Conservation (phyloP, 2,113 vertebrate genomes). For the Triplophysa dalaica region DNA sequence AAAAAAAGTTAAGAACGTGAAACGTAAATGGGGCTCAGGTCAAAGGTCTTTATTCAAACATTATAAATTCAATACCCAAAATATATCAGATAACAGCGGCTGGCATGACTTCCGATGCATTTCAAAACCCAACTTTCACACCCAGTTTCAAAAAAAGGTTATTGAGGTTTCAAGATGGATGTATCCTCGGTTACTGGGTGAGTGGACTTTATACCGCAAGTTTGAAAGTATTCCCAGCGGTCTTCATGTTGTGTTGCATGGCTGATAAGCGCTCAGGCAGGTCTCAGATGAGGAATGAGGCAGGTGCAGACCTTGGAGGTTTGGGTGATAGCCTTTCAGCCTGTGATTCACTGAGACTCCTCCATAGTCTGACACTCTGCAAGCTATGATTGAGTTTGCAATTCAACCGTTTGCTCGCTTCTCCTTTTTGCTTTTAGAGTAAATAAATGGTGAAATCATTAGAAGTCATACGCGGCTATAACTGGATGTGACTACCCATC, state of each 20-base stretch:
- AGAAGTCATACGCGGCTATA: conserved; percentile 30
- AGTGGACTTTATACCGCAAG: conserved; percentile 48
- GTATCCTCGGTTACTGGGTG: conserved; percentile 51
- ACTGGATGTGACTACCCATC: background rate
- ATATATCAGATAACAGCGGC: background rate
- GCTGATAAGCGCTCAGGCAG: conserved; percentile 69
- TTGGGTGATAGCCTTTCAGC: conserved; percentile 78
- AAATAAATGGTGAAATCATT: conserved; percentile 69
- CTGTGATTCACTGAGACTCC: conserved; percentile 73
- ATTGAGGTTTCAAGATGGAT: conserved; percentile 53
- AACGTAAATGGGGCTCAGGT: background rate
- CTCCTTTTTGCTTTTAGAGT: conserved; percentile 63
- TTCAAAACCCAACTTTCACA: conserved; percentile 28
- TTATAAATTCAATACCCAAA: background rate
- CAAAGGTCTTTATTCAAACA: background rate
- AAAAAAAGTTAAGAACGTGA: background rate
- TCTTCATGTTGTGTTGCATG: conserved; percentile 62
- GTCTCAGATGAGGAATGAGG: conserved; percentile 73
- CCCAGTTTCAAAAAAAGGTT: conserved; percentile 52
- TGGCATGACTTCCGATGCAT: conserved; percentile 25
- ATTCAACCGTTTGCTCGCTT: conserved; percentile 56
- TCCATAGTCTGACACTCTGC: conserved; percentile 69
- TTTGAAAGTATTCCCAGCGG: conserved; percentile 66
- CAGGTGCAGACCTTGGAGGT: conserved; percentile 75
- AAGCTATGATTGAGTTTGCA: conserved; percentile 74